phyloP scores from a whole-genome alignment of 53 echinoderm and acorn worm genomes.

The Holothuria leucospilota region DNA sequence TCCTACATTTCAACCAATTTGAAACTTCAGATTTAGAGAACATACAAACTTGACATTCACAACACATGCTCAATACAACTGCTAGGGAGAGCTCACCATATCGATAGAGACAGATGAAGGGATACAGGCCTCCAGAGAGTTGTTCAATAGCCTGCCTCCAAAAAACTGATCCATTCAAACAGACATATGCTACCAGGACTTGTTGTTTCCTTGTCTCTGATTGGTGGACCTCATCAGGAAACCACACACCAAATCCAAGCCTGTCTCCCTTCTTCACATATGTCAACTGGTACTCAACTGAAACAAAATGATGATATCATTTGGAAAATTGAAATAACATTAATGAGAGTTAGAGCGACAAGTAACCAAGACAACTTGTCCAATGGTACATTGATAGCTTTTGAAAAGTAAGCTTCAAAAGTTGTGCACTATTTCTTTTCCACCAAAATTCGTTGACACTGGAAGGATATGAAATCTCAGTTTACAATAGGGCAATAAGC shows the following conservation, averaged over 20 bases:
- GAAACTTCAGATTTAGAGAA: no score
- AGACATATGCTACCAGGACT: slow-evolving; percentile 83
- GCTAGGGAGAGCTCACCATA: slow-evolving; percentile 67
- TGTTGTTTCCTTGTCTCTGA: slow-evolving; percentile 73
- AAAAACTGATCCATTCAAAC: slow-evolving; percentile 73
- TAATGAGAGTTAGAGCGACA: not conserved
- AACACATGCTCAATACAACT: no score
- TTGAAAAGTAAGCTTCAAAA: no score
- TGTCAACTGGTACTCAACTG: slow-evolving; percentile 34
- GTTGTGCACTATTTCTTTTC: no score
- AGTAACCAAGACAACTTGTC: no score
- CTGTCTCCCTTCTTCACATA: slow-evolving; percentile 74
- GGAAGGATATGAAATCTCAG: no score
- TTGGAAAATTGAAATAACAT: not conserved
- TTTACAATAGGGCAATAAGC: no score
- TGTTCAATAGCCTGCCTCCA: slow-evolving; percentile 89
- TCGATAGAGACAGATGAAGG: slow-evolving; percentile 76
- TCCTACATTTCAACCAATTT: no score
- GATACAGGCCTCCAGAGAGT: slow-evolving; percentile 86
- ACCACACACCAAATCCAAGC: slow-evolving; percentile 85
- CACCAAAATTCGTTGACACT: no score
- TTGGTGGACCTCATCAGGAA: slow-evolving; percentile 68
- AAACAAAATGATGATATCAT: not conserved
- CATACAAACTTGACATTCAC: no score
- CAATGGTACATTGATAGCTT: no score